Percentiles rank a stretch among this genome's conserved stretches.
Conservation (phyloP, 1,140 invertebrate genomes). For the Cryptotermes secundus region DNA sequence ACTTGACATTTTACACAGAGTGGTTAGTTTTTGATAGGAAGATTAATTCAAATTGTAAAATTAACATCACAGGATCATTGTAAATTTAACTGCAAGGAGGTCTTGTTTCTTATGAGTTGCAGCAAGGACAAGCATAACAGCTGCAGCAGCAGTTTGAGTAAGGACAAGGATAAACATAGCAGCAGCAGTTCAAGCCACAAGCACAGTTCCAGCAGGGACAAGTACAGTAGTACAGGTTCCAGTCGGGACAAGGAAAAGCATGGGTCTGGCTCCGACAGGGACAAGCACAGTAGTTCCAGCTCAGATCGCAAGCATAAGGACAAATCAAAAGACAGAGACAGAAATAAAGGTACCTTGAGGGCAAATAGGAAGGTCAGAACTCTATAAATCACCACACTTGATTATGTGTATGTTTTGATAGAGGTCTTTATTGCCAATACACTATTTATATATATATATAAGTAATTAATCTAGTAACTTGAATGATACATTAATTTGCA, state of each 20-base stretch:
- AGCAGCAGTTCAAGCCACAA: slow-evolving; percentile 52
- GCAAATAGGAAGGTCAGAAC: neutral
- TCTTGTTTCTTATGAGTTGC: slow-evolving; percentile 21
- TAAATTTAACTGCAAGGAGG: too few species aligned
- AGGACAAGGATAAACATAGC: slow-evolving; percentile 54
- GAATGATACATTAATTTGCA: too few species aligned
- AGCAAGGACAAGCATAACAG: slow-evolving; percentile 50
- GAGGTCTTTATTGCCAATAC: too few species aligned
- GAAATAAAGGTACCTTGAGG: slow-evolving; percentile 24
- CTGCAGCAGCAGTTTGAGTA: slow-evolving; percentile 47
- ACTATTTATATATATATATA: too few species aligned
- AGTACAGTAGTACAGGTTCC: slow-evolving; percentile 51
- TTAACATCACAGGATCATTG: too few species aligned
- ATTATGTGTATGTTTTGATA: too few species aligned
- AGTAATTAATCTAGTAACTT: too few species aligned
- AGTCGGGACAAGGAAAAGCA: slow-evolving; percentile 44
- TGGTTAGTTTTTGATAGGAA: too few species aligned
- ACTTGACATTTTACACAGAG: too few species aligned
- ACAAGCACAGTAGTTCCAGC: slow-evolving; percentile 49
- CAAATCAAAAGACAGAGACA: slow-evolving; percentile 38
- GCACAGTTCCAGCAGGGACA: slow-evolving; percentile 40
- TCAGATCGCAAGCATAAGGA: slow-evolving; percentile 49
- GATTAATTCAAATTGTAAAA: too few species aligned
- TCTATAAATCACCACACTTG: too few species aligned
- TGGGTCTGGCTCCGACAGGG: slow-evolving; percentile 45